Base-by-base conservation (phyloP, 2,113 vertebrate species). In the Gulo gulo region DNA sequence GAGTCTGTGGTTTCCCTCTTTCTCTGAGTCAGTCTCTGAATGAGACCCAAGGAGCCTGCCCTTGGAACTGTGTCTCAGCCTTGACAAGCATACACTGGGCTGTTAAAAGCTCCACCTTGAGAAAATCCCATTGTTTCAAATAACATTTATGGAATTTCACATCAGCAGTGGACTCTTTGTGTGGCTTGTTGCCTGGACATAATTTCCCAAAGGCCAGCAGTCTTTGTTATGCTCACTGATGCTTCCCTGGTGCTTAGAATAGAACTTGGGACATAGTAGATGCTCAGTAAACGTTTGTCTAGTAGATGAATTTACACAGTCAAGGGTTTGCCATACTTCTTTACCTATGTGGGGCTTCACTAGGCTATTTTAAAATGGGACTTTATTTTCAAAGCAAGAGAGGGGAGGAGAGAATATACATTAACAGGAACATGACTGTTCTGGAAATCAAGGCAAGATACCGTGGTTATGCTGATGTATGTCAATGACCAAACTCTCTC, bases 301-400 rank as follows among this genome's bases (percentile, higher is more conserved):
- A 52, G 52, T 21, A 73, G 61, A 29, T 5, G 18, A 42, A 86
- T 55, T 81, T 67, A 78, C 15, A 29, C 0, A 4, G 81, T 71
- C 71, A 76, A 76, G 45, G 91, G 42, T 36, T 81, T 16, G 4
- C 21, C 71, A 7, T 50, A 4, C 45, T 55, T 65, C 36, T 73
- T 63, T 10, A 18, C 8, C 0, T 9, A 2, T 0, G 1, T 21
- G 63, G 31, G n/a, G 11, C 45, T 78, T 82, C 14, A 23, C 59
- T 59, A 15, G 31, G 39, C 24, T 79, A 8, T 61, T 50, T 90
- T 67, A 83, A 94, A 39, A 9, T 61, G 23, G 45, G 26, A 26
- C 65, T 94, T 92, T 94, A 80, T 57, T 84, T 95, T 91, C 26
- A 89, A 94, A 85, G 26, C 24, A 21, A 84, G 26, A 92, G 14